Evolutionary conservation across 2,888 invertebrate species (phyloP).

Genomic region (Drosophila mimica): DNA sequence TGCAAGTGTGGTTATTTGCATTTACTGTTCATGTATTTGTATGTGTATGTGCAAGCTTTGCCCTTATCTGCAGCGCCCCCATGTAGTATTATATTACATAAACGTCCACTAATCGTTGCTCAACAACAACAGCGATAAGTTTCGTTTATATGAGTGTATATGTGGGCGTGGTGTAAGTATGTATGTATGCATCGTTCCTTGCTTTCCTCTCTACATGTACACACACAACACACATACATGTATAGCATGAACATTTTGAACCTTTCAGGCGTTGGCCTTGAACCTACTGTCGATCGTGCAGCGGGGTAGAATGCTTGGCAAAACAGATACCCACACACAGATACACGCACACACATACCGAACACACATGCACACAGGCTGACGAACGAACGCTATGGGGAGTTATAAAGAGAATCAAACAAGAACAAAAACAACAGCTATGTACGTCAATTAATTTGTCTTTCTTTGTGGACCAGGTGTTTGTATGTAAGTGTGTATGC

Average conservation of each 20-base stretch:
- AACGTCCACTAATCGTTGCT: slow-evolving; percentile 47
- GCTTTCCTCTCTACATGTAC: slow-evolving; percentile 26
- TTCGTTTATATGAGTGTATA: slow-evolving; percentile 33
- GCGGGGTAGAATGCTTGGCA: slow-evolving; percentile 24
- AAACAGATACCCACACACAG: slow-evolving; percentile 31
- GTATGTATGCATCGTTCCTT: slow-evolving; percentile 21
- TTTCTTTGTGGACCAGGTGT: slow-evolving; percentile 46
- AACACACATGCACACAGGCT: background rate
- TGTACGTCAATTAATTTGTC: slow-evolving; percentile 43
- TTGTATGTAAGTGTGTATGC: background rate
- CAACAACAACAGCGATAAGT: slow-evolving; percentile 52
- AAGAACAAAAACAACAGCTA: slow-evolving; percentile 35
- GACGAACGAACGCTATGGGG: slow-evolving; percentile 37
- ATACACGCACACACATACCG: slow-evolving; percentile 4
- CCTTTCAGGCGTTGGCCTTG: slow-evolving; percentile 75
- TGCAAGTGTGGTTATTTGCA: background rate
- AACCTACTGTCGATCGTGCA: slow-evolving; percentile 69
- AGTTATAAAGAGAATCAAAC: slow-evolving; percentile 53
- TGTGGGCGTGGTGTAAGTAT: slow-evolving; percentile 34
- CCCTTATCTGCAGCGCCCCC: slow-evolving; percentile 44
- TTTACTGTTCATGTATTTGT: background rate
- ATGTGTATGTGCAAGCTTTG: slow-evolving; percentile 18
- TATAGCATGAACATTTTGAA: slow-evolving; percentile 58
- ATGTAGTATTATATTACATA: slow-evolving; percentile 68
- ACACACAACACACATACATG: slow-evolving; percentile 4